Evolutionary conservation across 2,888 invertebrate species (phyloP), one percentile per base, ranked within the genome.

Genomic region (Ramazzottius varieornatus): DNA sequence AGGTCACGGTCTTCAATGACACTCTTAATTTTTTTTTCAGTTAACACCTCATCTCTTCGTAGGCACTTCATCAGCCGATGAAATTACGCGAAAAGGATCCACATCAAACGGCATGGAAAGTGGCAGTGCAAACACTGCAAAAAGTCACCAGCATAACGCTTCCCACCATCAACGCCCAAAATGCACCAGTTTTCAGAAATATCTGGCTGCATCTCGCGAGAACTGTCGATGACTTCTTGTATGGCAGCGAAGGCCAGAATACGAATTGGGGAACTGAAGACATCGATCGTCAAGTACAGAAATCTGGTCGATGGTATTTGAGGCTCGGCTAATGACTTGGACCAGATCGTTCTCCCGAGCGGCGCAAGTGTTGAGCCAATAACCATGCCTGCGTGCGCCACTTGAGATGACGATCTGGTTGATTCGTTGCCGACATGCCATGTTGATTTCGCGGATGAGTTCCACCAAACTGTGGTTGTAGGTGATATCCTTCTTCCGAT

Each of bases 181-280:
- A 4, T 24, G 32, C n/a, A 24, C 65, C 70, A 29, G 73, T 72
- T 33, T 77, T 75, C 68, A 69, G 72, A 2, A 70, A 71, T 33
- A 76, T 80, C 72, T 96, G 96, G 96, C 82, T 84, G 66, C 85
- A 85, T 70, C 79, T 96, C 66, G 88, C 88, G 0, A 82, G 82
- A 65, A 86, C 89, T 0, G 77, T 96, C 46, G 90, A 94, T 72
- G 86, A 88, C 66, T 94, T 93, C 75, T 80, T 96, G 67, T 96
- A 96, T 74, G 24, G 32, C 65, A 16, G 33, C 33, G 29, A 68
- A 65, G 16, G 32, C 40, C 24, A 65, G 46, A 24, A 66, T 33
- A 24, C 46, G 32, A 70, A 75, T 68, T 76, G 77, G 69, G 71
- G 81, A 65, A 83, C 88, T 72, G 88, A 88, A 77, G 82, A 84